Evolutionary conservation across 2,888 invertebrate species (phyloP), one percentile per base, ranked within the genome.

Genomic region (Lithophane semibrunnea): DNA sequence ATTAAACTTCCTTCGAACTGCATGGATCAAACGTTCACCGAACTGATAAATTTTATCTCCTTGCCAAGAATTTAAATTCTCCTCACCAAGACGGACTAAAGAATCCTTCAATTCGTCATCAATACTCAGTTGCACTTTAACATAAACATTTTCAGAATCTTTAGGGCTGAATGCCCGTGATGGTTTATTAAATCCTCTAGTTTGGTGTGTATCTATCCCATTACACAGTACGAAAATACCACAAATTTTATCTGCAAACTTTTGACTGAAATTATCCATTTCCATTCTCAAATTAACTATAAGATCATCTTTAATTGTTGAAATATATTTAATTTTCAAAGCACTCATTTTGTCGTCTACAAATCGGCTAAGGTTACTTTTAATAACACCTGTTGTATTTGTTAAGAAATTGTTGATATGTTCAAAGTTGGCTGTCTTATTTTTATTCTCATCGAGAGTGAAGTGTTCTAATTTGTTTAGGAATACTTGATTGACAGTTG

Each of bases 151-250:
- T 29, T 92, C 89, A 8, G 54, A 69, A 29, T 86, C 78, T 9
- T 66, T 79, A 2, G 67, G 65, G 47, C 7, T 58, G 9, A 67
- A 72, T 16, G 5, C 12, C 58, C 65, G 68, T 18, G 29, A 29
- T 29, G 42, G 56, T 12, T 29, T 29, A 9, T 63, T 60, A 1
- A 60, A 63, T 18, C 87, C 80, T 54, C 87, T 86, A 21, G 69
- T n/a, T 24, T 69, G 12, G 61, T 70, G 67, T 80, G 16, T 37
- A 68, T 89, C 67, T 78, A 7, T 87, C 8, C 92, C 89, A 52
- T 95, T 95, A 71, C 96, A 96, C 0, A 87, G 74, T 3, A 88
- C 78, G 73, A 96, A 96, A 37, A 84, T 77, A 0, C 79, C 63
- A 82, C 96, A 96, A n/a, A 94, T 86, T 73, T 82, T 90, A 1